Evolutionary conservation across 2,888 invertebrate genomes (phyloP).

Genomic region (Hybos culiciformis): DNA sequence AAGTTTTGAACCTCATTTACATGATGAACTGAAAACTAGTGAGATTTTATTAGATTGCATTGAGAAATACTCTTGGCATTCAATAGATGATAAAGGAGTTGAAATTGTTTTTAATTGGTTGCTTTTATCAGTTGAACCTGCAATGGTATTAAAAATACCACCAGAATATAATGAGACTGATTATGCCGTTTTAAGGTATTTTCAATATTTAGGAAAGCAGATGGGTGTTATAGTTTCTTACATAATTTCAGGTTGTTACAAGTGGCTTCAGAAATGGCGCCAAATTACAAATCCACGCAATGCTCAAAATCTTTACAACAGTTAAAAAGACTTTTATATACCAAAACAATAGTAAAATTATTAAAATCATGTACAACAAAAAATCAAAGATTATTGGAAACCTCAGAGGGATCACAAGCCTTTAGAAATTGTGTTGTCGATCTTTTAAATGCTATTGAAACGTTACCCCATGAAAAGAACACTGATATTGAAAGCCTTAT

Average conservation of each 20-base stretch:
- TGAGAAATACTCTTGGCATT: constrained; percentile 49
- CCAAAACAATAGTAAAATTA: constrained; percentile 27
- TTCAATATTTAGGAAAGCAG: constrained; percentile 10
- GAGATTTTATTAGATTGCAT: constrained; percentile 43
- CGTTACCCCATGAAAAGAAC: constrained; percentile 17
- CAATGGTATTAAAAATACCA: constrained; percentile 45
- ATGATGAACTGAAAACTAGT: constrained; percentile 38
- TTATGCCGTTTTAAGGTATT: constrained; percentile 44
- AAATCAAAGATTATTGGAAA: constrained; percentile 26
- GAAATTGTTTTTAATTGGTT: constrained; percentile 61
- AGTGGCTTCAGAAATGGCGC: constrained; percentile 14
- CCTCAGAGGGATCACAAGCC: constrained; percentile 26
- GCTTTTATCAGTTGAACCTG: constrained; percentile 55
- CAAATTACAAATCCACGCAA: constrained; percentile 18
- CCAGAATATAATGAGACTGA: constrained; percentile 41
- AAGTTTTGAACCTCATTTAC: constrained; percentile 55
- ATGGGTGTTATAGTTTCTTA: constrained; percentile 8
- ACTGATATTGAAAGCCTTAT: constrained; percentile 30
- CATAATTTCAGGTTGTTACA: constrained; percentile 9
- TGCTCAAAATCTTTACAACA: constrained; percentile 20
- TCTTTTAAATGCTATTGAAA: constrained; percentile 24
- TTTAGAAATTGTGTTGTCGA: constrained; percentile 24
- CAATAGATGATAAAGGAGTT: constrained; percentile 45
- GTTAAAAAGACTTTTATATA: constrained; percentile 31
- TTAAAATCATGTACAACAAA: constrained; percentile 28